Conservation (phyloP, 2,888 invertebrate genomes). For the Cryptophagus acutangulus region DNA sequence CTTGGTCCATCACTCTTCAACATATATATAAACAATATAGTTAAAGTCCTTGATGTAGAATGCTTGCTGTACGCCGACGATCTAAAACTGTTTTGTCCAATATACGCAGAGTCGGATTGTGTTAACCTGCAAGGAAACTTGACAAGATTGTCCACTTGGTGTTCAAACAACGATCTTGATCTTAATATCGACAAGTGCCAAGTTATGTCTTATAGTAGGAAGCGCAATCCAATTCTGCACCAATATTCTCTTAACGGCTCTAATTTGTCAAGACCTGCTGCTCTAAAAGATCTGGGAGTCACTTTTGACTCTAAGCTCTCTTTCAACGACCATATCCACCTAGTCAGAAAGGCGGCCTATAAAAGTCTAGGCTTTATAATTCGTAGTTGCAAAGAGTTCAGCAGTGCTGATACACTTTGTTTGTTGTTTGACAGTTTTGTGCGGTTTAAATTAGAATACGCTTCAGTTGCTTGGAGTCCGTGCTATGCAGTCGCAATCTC, state of each 20-base stretch:
- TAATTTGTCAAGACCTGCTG: too few species aligned
- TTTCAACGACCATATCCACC: constrained; percentile 2
- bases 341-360: background rate
- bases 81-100: background rate
- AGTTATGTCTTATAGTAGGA: too few species aligned
- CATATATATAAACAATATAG: background rate
- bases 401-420: background rate
- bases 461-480: constrained; percentile 5
- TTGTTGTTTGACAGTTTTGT: background rate
- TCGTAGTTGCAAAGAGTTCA: background rate
- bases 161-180: background rate
- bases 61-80: constrained; percentile 1
- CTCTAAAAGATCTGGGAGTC: constrained; percentile 7
- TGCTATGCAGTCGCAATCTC: constrained; percentile 3
- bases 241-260: too few species aligned
- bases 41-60: too few species aligned
- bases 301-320: background rate
- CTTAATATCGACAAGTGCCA: background rate
- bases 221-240: too few species aligned
- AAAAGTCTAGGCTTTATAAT: constrained; percentile 7
- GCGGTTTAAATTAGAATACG: constrained; percentile 6
- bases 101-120: background rate
- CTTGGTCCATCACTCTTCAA: background rate
- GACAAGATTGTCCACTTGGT: background rate
- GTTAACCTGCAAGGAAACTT: background rate